phyloP scores from a whole-genome alignment of 2,113 vertebrate genomes.

The Sphaerodactylus townsendi region DNA sequence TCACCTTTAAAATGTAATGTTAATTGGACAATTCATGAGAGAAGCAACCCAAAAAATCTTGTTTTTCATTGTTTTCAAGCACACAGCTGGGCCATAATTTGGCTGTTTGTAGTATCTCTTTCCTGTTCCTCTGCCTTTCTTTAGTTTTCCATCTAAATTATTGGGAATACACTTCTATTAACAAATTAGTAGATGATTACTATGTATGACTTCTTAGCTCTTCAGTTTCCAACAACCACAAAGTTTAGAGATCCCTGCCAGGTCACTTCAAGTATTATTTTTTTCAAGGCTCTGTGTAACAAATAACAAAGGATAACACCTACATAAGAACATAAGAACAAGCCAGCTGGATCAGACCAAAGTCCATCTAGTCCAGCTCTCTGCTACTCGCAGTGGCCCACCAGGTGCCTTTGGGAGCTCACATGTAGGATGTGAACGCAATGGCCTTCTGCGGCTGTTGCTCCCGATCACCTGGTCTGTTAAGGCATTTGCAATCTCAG shows the following conservation, averaged over 20 bases:
- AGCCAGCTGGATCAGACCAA: too few species aligned
- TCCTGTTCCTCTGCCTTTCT: background rate
- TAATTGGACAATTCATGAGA: background rate
- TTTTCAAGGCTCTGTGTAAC: background rate
- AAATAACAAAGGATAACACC: too few species aligned
- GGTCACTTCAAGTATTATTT: background rate
- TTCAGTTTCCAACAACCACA: background rate
- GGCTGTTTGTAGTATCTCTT: background rate
- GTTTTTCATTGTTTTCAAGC: background rate
- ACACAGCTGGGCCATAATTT: background rate
- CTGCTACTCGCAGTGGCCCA: too few species aligned
- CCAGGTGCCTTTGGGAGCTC: too few species aligned
- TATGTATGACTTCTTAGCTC: background rate
- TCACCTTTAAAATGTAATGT: conserved; percentile 5
- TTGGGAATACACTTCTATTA: background rate
- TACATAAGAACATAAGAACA: too few species aligned
- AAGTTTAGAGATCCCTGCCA: background rate
- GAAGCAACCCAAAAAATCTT: background rate
- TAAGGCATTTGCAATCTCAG: too few species aligned
- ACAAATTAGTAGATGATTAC: background rate
- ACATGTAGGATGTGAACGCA: too few species aligned
- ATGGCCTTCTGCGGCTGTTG: too few species aligned
- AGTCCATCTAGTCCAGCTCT: too few species aligned
- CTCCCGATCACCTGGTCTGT: too few species aligned
- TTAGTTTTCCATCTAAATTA: background rate